phyloP scores from a whole-genome alignment of 1,140 invertebrate genomes.

The Mactra quadrangularis region DNA sequence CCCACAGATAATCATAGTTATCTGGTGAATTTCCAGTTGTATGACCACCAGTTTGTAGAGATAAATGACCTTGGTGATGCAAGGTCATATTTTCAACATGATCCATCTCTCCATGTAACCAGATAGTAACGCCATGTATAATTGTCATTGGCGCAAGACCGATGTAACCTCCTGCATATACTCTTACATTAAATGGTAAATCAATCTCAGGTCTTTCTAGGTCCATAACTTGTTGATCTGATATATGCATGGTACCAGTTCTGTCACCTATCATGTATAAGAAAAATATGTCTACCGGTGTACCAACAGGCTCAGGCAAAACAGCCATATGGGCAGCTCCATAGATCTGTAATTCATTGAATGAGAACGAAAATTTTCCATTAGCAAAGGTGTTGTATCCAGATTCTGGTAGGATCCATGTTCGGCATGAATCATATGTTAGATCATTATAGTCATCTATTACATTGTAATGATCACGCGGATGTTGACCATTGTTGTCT shows the following conservation, averaged over 20 bases:
- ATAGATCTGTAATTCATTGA: constrained; percentile 77
- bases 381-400: constrained; percentile 74
- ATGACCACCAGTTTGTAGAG: constrained; percentile 67
- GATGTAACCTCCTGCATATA: constrained; percentile 71
- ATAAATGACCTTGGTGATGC: constrained; percentile 72
- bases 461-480: constrained; percentile 68
- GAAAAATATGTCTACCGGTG: constrained; percentile 70
- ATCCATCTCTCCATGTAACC: constrained; percentile 73
- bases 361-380: constrained; percentile 68
- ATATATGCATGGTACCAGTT: constrained; percentile 76
- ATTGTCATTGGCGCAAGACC: constrained; percentile 73
- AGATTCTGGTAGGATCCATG: constrained; percentile 75
- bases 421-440: constrained; percentile 70
- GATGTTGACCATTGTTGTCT: constrained; percentile 71
- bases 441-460: constrained; percentile 70
- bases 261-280: constrained; percentile 77
- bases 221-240: constrained; percentile 72
- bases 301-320: constrained; percentile 69
- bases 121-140: constrained; percentile 73
- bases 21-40: constrained; percentile 59
- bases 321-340: constrained; percentile 74
- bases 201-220: constrained; percentile 74
- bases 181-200: constrained; percentile 74
- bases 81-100: constrained; percentile 75
- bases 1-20: constrained; percentile 65